Evolutionary conservation across 2,797 vertebrate species (phyloP).

Genomic region (Geotrypetes seraphini): DNA sequence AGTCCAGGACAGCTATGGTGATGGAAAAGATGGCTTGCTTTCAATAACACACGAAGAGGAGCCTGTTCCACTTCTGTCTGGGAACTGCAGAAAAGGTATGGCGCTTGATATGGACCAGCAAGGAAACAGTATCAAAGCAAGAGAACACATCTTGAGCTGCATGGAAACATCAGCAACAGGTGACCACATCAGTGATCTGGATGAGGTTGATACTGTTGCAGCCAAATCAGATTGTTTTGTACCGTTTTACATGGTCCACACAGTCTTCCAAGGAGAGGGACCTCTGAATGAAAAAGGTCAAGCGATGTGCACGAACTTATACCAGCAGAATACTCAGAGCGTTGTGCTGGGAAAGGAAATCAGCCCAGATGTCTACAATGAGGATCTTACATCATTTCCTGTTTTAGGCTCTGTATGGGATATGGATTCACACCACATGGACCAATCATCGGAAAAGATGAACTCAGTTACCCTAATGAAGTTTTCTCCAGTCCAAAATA

Average conservation of each 20-base stretch:
- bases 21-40: slow-evolving; percentile 3
- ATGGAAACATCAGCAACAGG: background rate
- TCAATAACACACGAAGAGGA: slow-evolving; percentile 3
- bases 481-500: background rate
- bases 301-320: background rate
- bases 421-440: background rate
- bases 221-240: background rate
- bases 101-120: background rate
- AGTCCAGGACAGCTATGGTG: background rate
- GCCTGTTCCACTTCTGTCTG: background rate
- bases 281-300: background rate
- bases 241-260: background rate
- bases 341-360: background rate
- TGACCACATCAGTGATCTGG: background rate
- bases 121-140: background rate
- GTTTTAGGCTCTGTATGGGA: background rate
- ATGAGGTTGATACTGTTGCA: background rate
- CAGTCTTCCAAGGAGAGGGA: background rate
- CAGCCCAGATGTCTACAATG: background rate
- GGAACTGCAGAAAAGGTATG: background rate
- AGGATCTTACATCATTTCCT: background rate
- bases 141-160: background rate
- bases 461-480: background rate
- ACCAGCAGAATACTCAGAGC: background rate
- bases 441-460: rapidly evolving